A percentile compares a stretch with the other conserved stretches of the same genome.
phyloP scores from a whole-genome alignment of 64 coral and sea anemone genomes.

The Platygyra sinensis region DNA sequence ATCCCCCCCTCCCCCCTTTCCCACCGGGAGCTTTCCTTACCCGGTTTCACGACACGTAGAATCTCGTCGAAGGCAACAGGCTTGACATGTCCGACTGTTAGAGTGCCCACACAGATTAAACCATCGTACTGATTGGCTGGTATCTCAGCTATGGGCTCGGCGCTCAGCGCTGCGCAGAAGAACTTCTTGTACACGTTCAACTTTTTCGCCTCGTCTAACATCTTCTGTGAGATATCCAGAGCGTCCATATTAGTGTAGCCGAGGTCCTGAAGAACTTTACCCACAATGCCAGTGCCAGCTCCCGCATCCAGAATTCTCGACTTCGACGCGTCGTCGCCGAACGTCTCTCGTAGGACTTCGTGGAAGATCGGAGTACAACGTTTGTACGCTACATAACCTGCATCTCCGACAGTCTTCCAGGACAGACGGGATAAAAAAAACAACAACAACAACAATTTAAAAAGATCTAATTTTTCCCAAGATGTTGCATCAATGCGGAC shows the following conservation, averaged over 20 bases:
- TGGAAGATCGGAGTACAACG: conserved; percentile 18
- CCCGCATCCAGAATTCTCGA: conserved; percentile 52
- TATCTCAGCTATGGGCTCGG: conserved; percentile 20
- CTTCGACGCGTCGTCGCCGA: background rate
- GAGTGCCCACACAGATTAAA: conserved; percentile 35
- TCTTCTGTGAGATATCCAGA: conserved; percentile 51
- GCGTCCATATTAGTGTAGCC: conserved; percentile 63
- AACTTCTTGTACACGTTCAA: conserved; percentile 67
- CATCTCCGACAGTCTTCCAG: background rate
- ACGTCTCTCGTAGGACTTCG: background rate
- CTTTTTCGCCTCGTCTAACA: conserved; percentile 63
- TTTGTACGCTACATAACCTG: conserved; percentile 42
- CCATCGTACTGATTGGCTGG: conserved; percentile 52
- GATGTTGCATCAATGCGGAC: too few relatives aligned
- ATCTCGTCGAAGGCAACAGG: conserved; percentile 56
- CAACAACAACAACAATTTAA: too few relatives aligned
- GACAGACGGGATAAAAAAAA: background rate
- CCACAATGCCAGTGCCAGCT: conserved; percentile 64
- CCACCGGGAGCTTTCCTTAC: background rate
- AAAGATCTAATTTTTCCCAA: too few relatives aligned
- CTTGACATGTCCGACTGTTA: conserved; percentile 56
- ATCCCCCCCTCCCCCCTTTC: too few relatives aligned
- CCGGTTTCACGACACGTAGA: conserved; percentile 48
- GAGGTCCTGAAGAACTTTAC: conserved; percentile 13
- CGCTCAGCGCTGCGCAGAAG: conserved; percentile 41